phyloP scores from a whole-genome alignment of 2,888 invertebrate genomes.

The Galerucella nymphaeae region DNA sequence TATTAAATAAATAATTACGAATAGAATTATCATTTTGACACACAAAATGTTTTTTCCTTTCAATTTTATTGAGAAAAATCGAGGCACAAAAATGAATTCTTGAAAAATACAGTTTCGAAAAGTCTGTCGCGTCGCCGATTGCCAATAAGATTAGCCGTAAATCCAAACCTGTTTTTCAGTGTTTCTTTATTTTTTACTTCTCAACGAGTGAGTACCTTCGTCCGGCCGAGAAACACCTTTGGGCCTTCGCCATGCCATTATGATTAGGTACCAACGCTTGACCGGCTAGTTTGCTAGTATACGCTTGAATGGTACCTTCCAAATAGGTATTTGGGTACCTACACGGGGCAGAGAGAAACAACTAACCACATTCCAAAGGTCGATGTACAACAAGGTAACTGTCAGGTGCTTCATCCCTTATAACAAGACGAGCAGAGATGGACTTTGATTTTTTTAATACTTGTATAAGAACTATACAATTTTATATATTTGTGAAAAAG shows the following conservation, averaged over 20 bases:
- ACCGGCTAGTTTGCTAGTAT: constrained; percentile 21
- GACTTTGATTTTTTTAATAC: constrained; percentile 10
- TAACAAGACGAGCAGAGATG: constrained; percentile 40
- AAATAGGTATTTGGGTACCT: constrained; percentile 30
- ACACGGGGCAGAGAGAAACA: constrained; percentile 25
- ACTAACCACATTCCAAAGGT: constrained; percentile 56
- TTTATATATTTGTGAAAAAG: no score
- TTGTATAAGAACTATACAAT: no score
- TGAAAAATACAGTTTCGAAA: constrained; percentile 2
- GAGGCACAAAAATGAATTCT: neutral
- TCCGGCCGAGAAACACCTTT: constrained; percentile 28
- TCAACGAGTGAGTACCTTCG: neutral
- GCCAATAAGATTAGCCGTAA: constrained; percentile 20
- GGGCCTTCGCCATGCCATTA: constrained; percentile 29
- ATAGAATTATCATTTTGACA: no score
- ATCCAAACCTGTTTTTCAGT: constrained; percentile 19
- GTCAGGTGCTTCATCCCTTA: constrained; percentile 53
- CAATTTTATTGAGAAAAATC: no score
- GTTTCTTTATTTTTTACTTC: neutral
- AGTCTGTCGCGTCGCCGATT: neutral
- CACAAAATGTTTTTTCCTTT: neutral
- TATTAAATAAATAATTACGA: neutral
- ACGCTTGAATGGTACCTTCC: constrained; percentile 20
- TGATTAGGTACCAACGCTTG: constrained; percentile 26
- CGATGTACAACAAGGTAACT: constrained; percentile 54